These are phyloP conservation scores for Wiebesia pumilae DNA, from an alignment of 1,140 invertebrate species.

Conservation along the genomic window DNA sequence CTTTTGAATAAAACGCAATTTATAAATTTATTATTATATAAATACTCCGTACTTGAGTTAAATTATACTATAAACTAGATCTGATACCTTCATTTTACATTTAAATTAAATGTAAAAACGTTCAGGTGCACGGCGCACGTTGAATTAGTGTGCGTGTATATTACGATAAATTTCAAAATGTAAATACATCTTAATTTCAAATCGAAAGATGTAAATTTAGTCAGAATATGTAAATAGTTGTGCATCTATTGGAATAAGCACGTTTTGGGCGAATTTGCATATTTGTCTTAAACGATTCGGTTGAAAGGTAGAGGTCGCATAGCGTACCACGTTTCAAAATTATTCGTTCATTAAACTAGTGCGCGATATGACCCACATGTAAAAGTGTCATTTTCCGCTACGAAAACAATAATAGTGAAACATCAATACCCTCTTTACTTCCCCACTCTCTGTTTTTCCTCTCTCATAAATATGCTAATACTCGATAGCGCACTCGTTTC, in stretches of 20 bases:
- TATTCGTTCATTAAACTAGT: not conserved
- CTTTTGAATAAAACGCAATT: not conserved
- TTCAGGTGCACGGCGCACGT: not conserved
- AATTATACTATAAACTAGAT: not conserved
- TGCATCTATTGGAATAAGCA: constrained; percentile 3
- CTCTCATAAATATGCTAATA: constrained; percentile 38
- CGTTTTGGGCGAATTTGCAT: not conserved
- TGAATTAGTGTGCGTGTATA: not conserved
- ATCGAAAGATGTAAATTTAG: not conserved
- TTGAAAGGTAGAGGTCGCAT: not conserved
- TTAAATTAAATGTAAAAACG: not conserved
- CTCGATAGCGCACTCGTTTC: constrained; percentile 2
- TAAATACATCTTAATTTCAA: constrained; percentile 7
- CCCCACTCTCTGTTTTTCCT: not conserved
- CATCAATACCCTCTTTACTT: not conserved
- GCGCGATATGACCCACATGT: not conserved
- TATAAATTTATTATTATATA: not conserved
- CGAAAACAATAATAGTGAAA: constrained; percentile 12
- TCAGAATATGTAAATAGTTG: not conserved
- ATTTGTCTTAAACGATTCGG: not conserved
- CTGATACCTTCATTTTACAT: too few species aligned
- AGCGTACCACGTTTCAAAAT: not conserved
- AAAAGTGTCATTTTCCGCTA: constrained; percentile 10
- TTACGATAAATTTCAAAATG: not conserved
- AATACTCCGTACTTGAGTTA: not conserved